Conservation (phyloP, 2,888 invertebrate genomes). For the Marronus borbonicus region DNA sequence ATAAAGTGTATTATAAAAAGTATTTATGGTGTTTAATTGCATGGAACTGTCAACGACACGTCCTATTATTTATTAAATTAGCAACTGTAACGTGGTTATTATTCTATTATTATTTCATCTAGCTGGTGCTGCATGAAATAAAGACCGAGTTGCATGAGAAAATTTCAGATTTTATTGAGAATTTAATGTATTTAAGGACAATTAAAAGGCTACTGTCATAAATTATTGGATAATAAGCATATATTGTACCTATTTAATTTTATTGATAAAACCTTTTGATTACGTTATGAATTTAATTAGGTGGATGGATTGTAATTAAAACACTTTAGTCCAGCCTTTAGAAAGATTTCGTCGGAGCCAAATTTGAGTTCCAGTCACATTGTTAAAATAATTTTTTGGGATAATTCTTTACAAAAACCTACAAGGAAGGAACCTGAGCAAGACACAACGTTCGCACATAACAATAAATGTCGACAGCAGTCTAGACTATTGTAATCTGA, state of each 20-base stretch:
- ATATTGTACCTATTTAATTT: too few relatives aligned
- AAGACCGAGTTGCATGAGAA: not conserved
- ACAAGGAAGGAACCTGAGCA: constrained; percentile 6
- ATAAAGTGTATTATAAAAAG: constrained; percentile 65
- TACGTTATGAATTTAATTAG: too few relatives aligned
- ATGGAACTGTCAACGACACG: constrained; percentile 36
- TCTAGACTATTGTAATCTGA: constrained; percentile 41
- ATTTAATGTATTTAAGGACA: not conserved
- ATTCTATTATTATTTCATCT: constrained; percentile 15
- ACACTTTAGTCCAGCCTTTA: too few relatives aligned
- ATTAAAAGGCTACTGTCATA: too few relatives aligned
- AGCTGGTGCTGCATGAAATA: not conserved
- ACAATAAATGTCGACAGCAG: constrained; percentile 37
- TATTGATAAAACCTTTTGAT: too few relatives aligned
- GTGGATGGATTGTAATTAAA: too few relatives aligned
- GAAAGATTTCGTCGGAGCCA: too few relatives aligned
- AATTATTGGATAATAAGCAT: too few relatives aligned
- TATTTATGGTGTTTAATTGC: constrained; percentile 63
- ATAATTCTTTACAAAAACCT: not conserved
- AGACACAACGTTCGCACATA: constrained; percentile 1
- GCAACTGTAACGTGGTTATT: not conserved
- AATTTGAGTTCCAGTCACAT: too few relatives aligned
- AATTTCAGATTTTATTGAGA: not conserved
- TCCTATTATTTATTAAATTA: constrained; percentile 26
- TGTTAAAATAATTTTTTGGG: not conserved